Evolutionary conservation across 2,113 vertebrate genomes (phyloP), one percentile per base, ranked within the genome.

Genomic region (Sorex araneus): DNA sequence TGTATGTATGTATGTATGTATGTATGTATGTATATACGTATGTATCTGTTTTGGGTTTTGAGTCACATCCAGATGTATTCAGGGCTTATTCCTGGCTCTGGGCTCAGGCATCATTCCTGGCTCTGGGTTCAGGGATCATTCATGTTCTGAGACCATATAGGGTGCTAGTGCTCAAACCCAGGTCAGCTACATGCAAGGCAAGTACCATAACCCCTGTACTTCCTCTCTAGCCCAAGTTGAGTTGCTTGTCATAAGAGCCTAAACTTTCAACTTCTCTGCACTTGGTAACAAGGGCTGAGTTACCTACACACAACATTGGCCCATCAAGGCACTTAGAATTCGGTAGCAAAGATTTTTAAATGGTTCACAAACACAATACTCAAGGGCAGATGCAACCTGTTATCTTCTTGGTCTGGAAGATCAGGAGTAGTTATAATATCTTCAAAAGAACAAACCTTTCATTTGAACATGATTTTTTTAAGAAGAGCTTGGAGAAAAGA

Each of bases 391-490:
- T 18, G 15, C 75, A 90, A 57, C 10, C 75, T 73, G 74, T 45
- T 50, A 67, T 1, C 19, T 25, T 85, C 21, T 69, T 0, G 5
- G 3, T 16, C 23, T 67, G 90, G 81, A 40, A 80, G 71, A 75
- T 92, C 93, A 75, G 32, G 76, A 84, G 15, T 57, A 54, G 43
- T 66, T 66, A 83, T 32, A 50, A 78, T 89, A 94, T 89, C 80
- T 84, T 87, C 73, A 92, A 93, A 94, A 91, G 30, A 78, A 30
- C 74, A 93, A 75, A 47, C 63, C 3, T 75, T 92, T 84, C 12
- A 64, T 80, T 84, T 84, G 40, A 66, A n/a, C 32, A 34, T 12
- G 36, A 92, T 45, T 18, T 43, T 71, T 89, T 84, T 79, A 36
- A 36, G 83, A 91, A 89, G 16, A 91, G 74, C 43, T 80, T 92